Evolutionary conservation across 92 coral and sea anemone genomes (phyloP).

Genomic region (Heteractis magnifica): DNA sequence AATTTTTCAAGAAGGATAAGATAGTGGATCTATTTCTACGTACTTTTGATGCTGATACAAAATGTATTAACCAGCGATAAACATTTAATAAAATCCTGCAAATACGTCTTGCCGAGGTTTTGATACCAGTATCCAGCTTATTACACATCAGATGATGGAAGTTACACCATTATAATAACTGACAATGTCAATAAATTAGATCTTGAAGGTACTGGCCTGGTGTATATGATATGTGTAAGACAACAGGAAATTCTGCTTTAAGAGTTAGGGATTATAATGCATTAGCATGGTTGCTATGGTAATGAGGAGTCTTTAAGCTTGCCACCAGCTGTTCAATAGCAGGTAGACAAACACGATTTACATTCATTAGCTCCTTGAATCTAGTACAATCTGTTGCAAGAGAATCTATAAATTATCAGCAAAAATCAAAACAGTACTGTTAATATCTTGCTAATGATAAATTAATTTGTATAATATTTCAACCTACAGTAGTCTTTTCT

Average conservation of each 20-base stretch:
- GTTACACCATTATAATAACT: not conserved
- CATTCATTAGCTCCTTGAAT: not conserved
- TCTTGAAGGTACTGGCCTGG: not conserved
- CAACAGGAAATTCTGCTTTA: not conserved
- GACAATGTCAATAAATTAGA: not conserved
- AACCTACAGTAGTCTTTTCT: too few species aligned
- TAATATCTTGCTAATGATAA: too few species aligned
- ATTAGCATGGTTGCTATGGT: not conserved
- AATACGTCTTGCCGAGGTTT: conserved; percentile 13
- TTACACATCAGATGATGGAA: conserved; percentile 15
- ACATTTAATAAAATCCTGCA: conserved; percentile 1
- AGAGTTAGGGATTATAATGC: not conserved
- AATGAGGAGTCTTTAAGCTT: not conserved
- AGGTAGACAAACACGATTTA: not conserved
- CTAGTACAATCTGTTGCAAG: too few species aligned
- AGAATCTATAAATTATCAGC: too few species aligned
- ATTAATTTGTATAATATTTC: too few species aligned
- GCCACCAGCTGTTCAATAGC: not conserved
- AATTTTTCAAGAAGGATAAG: too few species aligned
- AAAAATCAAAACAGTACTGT: too few species aligned
- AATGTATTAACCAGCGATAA: conserved; percentile 12
- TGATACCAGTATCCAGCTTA: conserved; percentile 3
- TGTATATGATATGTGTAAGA: not conserved
- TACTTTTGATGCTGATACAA: conserved; percentile 16
- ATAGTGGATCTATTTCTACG: not conserved